phyloP scores from a whole-genome alignment of 2,797 vertebrate genomes.

The Apogon talboti region DNA sequence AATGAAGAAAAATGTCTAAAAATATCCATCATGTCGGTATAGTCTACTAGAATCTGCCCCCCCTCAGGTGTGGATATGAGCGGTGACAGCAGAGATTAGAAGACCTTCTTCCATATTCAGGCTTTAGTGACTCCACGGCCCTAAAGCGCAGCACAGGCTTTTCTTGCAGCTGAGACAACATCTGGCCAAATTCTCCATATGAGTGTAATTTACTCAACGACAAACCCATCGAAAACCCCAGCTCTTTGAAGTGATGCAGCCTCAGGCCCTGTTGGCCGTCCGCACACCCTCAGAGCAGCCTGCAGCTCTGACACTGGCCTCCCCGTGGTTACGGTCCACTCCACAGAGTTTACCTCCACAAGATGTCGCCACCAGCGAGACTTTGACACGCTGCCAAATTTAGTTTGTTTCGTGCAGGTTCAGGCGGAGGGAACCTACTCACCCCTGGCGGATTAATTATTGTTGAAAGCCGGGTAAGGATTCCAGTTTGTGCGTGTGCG shows the following conservation, averaged over 20 bases:
- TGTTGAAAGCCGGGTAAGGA: slow-evolving; percentile 32
- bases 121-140: not conserved
- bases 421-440: not conserved
- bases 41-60: too few species aligned
- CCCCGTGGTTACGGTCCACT: slow-evolving; percentile 5
- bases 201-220: slow-evolving; percentile 31
- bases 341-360: slow-evolving; percentile 50
- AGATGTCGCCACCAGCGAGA: slow-evolving; percentile 68
- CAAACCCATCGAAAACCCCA: slow-evolving; percentile 12
- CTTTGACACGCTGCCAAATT: slow-evolving; percentile 47
- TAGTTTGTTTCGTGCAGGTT: not conserved
- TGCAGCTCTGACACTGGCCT: not conserved
- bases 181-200: slow-evolving; percentile 43
- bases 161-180: slow-evolving; percentile 46
- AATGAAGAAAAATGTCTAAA: not conserved
- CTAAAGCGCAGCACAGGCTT: not conserved
- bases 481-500: slow-evolving; percentile 12
- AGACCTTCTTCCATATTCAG: not conserved
- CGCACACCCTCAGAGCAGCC: not conserved
- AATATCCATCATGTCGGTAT: too few species aligned
- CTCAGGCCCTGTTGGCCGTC: not conserved
- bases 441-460: slow-evolving; percentile 9
- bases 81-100: not conserved
- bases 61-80: not conserved
- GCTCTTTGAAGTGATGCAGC: slow-evolving; percentile 30